Base-by-base conservation (phyloP, 2,888 invertebrate genomes). In the Meiosimyza platycephala region DNA sequence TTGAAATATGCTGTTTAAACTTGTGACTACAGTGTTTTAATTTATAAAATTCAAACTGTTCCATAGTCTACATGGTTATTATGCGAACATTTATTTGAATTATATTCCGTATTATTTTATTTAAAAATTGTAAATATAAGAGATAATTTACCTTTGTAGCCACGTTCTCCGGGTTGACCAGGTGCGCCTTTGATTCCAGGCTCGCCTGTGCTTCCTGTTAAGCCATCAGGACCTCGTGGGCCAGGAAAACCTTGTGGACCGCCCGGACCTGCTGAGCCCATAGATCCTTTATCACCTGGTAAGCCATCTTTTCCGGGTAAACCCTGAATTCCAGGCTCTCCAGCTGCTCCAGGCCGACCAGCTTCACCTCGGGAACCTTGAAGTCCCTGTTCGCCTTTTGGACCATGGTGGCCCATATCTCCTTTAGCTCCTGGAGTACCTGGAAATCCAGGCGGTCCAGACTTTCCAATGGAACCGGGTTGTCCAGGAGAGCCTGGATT, bases 221-320 rank as follows among this genome's bases (percentile, higher is more conserved):
- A 83, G 47, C 95, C 95, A 3, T 94, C 93, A 4, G 91, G 90
- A 13, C 95, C 95, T 79, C 94, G 89, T 2, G 93, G 90, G 22
- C 95, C 95, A 0, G 94, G 94, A 84, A 95, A 95, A 5, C 96
- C 96, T 81, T 94, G 94, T 2, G 92, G 90, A 0, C 95, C 95
- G 6, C 91, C 87, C 1, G 90, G 85, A n/a, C 95, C 95, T 13
- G 90, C 85, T 71, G 92, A 89, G 16, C 96, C 96, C 59, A 90
- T 88, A 52, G 90, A 90, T 40, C 95, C 95, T 81, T 95, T 95
- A 79, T 95, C 95, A 52, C 95, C 95, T 0, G 91, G 89, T n/a
- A 89, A 85, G 4, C 95, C 95, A 83, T 95, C 95, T 85, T 92
- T 92, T 13, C 95, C 95, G n/a, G 93, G 88, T 15, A 90, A 88